phyloP scores from a whole-genome alignment of 1,140 invertebrate species.

The Eciton burchellii region DNA sequence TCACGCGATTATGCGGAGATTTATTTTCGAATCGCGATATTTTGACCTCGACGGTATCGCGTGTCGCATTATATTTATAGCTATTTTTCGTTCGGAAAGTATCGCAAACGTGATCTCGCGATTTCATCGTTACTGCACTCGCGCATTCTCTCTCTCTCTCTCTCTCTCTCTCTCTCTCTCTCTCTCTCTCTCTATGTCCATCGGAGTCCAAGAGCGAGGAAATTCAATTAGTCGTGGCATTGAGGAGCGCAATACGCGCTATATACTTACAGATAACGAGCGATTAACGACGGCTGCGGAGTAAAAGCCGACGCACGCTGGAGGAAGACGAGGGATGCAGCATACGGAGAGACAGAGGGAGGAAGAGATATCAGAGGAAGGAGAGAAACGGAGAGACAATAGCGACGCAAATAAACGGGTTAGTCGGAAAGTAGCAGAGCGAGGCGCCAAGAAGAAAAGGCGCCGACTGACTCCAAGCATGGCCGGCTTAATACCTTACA shows the following conservation, averaged over 20 bases:
- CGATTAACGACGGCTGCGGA: constrained; percentile 81
- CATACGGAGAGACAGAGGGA: constrained; percentile 55
- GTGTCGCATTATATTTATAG: neutral
- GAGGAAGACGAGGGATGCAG: neutral
- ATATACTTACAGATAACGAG: constrained; percentile 82
- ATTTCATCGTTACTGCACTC: neutral
- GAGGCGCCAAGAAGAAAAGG: constrained; percentile 66
- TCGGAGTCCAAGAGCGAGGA: neutral
- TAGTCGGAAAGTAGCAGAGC: constrained; percentile 66
- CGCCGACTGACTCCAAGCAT: constrained; percentile 45
- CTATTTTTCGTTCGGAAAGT: neutral
- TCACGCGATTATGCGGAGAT: neutral
- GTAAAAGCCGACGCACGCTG: constrained; percentile 71
- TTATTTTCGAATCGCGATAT: constrained; percentile 13
- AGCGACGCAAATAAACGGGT: constrained; percentile 71
- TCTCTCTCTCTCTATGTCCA: too few species aligned
- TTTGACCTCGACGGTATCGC: neutral
- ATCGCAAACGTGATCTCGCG: neutral
- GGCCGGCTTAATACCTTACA: constrained; percentile 75
- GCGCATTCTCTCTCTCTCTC: neutral
- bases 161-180: too few species aligned
- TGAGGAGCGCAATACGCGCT: neutral
- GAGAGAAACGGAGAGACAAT: constrained; percentile 71
- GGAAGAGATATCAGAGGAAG: constrained; percentile 8
- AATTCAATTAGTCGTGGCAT: constrained; percentile 35